Conservation (phyloP, 1,140 invertebrate genomes). For the Neodiprion lecontei region DNA sequence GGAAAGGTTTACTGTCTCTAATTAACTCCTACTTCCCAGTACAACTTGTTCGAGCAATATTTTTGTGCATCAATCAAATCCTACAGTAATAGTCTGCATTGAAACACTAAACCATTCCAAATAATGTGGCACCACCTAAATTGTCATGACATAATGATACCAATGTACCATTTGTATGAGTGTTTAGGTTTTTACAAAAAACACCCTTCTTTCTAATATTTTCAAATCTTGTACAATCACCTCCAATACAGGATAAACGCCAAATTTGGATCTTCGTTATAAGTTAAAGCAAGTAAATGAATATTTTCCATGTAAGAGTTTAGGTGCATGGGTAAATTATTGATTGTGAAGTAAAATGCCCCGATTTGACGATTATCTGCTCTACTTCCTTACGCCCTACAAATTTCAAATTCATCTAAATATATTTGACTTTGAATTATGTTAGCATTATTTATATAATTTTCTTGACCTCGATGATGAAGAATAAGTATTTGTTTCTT, state of each 20-base stretch:
- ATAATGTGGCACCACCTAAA: conserved; percentile 27
- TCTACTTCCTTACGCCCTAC: conserved; percentile 27
- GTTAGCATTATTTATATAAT: conserved; percentile 10
- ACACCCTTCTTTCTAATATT: conserved; percentile 27
- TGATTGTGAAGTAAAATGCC: conserved; percentile 31
- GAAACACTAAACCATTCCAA: conserved; percentile 30
- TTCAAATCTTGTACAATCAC: conserved; percentile 31
- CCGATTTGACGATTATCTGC: conserved; percentile 27
- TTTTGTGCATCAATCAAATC: conserved; percentile 29
- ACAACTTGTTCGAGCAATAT: conserved; percentile 19
- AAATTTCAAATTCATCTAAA: conserved; percentile 31
- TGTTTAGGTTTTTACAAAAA: conserved; percentile 18
- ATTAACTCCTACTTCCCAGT: conserved; percentile 21
- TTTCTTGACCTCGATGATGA: too few species aligned
- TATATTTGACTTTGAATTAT: conserved; percentile 25
- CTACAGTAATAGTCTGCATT: conserved; percentile 28
- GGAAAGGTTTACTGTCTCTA: conserved; percentile 15
- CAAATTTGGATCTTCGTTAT: conserved; percentile 28
- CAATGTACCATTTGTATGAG: conserved; percentile 26
- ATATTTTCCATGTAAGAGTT: conserved; percentile 34
- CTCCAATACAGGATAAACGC: conserved; percentile 29
- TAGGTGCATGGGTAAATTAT: conserved; percentile 30
- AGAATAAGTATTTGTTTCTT: too few species aligned
- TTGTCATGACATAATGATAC: conserved; percentile 30
- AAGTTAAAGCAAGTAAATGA: conserved; percentile 30